These are phyloP conservation scores for Odocoileus virginianus DNA, from an alignment of 2,113 vertebrate genomes.

Conservation along the genomic window DNA sequence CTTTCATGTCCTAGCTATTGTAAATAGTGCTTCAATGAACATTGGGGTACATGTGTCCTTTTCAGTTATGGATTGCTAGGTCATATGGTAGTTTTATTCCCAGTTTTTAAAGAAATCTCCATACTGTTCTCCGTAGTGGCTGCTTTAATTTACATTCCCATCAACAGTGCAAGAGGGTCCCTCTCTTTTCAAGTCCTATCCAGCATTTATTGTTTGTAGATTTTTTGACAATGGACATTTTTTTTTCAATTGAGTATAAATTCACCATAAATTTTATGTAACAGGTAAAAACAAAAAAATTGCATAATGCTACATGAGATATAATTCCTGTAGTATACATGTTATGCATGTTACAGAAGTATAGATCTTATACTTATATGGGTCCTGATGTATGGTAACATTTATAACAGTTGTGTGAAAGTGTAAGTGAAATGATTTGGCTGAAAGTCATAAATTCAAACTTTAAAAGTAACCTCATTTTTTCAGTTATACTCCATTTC, in stretches of 20 bases:
- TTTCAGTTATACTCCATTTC: not conserved
- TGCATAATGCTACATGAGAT: not conserved
- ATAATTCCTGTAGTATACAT: not conserved
- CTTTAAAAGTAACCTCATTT: not conserved
- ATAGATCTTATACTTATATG: not conserved
- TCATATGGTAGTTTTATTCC: not conserved
- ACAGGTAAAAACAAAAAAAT: not conserved
- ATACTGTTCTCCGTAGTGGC: not conserved
- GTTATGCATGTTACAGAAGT: not conserved
- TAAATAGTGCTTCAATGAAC: not conserved
- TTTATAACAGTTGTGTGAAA: not conserved
- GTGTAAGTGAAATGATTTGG: conserved; percentile 14
- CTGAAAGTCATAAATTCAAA: not conserved
- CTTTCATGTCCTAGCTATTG: not conserved
- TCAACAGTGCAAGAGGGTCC: not conserved
- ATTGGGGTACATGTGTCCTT: not conserved
- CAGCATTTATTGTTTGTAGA: not conserved
- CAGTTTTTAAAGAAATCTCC: not conserved
- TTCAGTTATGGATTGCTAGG: too few species aligned
- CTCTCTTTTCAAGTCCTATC: not conserved
- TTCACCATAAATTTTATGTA: not conserved
- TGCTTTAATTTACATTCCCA: not conserved
- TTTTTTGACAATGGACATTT: not conserved
- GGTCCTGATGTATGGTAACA: not conserved
- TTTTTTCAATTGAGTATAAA: not conserved